Conservation (phyloP, 2,113 vertebrate species). For the Glaucidium brasilianum region DNA sequence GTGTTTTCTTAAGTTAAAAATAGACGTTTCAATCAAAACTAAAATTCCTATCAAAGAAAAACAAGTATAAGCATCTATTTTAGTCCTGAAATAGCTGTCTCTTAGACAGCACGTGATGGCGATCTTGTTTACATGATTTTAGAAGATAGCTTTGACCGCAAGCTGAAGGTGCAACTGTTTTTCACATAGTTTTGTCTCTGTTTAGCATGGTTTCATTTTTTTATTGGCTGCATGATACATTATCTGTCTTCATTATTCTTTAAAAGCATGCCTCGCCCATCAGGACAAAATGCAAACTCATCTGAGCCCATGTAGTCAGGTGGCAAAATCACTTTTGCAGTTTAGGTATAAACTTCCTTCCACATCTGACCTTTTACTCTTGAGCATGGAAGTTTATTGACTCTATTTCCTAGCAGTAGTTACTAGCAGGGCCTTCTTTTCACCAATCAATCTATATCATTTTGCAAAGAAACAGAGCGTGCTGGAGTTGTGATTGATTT, state of each 20-base stretch:
- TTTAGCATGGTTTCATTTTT: background rate
- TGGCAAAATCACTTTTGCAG: background rate
- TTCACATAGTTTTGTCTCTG: background rate
- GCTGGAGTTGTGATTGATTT: conserved; percentile 70
- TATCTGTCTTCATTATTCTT: background rate
- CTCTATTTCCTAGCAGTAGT: conserved; percentile 40
- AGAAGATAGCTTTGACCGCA: background rate
- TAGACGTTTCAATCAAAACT: background rate
- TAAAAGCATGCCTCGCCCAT: background rate
- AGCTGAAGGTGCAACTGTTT: background rate
- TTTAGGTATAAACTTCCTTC: background rate
- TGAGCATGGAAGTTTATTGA: conserved; percentile 46
- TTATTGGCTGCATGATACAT: background rate
- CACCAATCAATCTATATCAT: conserved; percentile 61
- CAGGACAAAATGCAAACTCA: background rate
- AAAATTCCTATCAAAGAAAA: background rate
- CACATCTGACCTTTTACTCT: conserved; percentile 30
- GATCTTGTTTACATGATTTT: conserved; percentile 13
- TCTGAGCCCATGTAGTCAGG: background rate
- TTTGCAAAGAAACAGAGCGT: conserved; percentile 64
- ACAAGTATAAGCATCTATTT: background rate
- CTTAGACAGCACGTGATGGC: background rate
- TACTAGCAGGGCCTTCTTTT: background rate
- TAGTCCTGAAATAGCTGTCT: background rate
- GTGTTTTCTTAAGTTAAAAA: conserved; percentile 11